Evolutionary conservation across 2,113 vertebrate genomes (phyloP).

Genomic region (Pseudonaja textilis): DNA sequence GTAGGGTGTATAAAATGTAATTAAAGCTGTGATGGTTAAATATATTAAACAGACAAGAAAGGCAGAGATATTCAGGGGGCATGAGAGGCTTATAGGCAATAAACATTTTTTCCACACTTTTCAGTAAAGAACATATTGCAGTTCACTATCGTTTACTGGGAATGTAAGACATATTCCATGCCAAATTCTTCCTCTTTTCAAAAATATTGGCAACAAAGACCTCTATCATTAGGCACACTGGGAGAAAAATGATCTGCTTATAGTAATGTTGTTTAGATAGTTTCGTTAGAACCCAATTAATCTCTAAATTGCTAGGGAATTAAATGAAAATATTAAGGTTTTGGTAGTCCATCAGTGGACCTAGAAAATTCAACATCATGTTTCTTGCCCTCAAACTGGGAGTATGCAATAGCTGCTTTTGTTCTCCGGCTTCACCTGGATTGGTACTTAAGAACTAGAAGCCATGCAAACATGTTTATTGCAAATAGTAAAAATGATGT

Average conservation of each 20-base stretch:
- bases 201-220: not conserved
- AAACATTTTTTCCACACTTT: not conserved
- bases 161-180: not conserved
- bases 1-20: not conserved
- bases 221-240: not conserved
- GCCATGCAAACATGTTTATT: not conserved
- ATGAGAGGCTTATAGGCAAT: not conserved
- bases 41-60: not conserved
- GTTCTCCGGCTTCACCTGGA: not conserved
- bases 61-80: not conserved
- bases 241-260: not conserved
- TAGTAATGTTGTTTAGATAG: not conserved
- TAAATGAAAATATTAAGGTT: not conserved
- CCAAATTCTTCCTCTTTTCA: not conserved
- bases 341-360: not conserved
- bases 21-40: not conserved
- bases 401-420: not conserved
- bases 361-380: not conserved
- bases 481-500: not conserved
- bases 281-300: not conserved
- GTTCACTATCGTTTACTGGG: not conserved
- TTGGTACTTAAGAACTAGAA: not conserved
- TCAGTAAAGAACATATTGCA: not conserved
- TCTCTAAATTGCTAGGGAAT: not conserved
- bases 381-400: not conserved